Evolutionary conservation across 1,140 invertebrate species (phyloP).

Genomic region (Cherax destructor): DNA sequence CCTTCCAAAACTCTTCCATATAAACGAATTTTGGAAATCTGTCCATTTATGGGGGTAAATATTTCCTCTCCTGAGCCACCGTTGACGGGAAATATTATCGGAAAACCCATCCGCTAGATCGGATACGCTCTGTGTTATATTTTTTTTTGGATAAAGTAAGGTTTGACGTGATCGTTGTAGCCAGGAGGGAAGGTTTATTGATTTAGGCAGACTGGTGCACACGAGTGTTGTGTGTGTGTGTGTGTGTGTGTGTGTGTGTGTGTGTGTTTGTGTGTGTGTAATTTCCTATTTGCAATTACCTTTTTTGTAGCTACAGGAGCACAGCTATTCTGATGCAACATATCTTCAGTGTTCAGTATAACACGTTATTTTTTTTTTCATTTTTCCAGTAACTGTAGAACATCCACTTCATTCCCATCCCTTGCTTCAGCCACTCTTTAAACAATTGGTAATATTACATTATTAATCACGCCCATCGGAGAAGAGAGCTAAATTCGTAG

Average conservation of each 20-base stretch:
- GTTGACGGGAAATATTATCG: neutral
- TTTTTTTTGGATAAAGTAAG: neutral
- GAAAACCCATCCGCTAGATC: neutral
- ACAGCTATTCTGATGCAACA: too few species aligned
- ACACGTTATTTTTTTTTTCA: too few species aligned
- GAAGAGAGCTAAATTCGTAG: too few species aligned
- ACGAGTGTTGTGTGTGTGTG: neutral
- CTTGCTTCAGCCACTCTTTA: too few species aligned
- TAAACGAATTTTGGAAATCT: neutral
- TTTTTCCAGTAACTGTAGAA: too few species aligned
- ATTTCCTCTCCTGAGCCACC: neutral
- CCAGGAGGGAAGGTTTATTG: neutral
- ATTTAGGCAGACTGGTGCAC: neutral
- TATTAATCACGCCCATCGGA: too few species aligned
- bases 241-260: slow-evolving; percentile 6
- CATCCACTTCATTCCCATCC: too few species aligned
- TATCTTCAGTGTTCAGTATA: too few species aligned
- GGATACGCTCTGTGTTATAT: neutral
- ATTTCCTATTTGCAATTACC: neutral
- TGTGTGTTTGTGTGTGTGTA: neutral
- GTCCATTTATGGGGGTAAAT: neutral
- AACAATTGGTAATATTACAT: too few species aligned
- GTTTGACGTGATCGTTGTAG: neutral
- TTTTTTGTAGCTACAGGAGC: too few species aligned
- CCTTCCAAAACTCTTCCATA: neutral